Evolutionary conservation across 1,140 invertebrate species (phyloP), one percentile per base, ranked within the genome.

Genomic region (Diuraphis noxia): DNA sequence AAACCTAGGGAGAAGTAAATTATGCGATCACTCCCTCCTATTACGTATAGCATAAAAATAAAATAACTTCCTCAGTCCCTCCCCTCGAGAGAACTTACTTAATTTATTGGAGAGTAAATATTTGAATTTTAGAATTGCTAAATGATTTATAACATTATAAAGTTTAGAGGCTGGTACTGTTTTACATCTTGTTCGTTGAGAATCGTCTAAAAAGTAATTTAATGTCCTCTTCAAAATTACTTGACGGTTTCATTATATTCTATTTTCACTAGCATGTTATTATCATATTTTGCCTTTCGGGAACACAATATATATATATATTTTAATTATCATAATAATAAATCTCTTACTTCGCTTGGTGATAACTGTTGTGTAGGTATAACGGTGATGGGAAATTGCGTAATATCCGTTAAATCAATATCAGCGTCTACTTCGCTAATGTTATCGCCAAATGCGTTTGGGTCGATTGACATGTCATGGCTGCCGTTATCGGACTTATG

Each of bases 391-490:
- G 92, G 88, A n/a, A 92, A 90, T 34, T 92, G 88, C 13, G 91
- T 92, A 43, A 92, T 92, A 40, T 92, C 72, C 21, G 93, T 93
- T 5, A 96, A 94, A 93, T 96, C 96, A 92, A 96, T 96, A 93
- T 96, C 96, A 9, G 95, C 96, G 93, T 96, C 96, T 87, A 96
- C 95, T 93, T 96, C 96, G 72, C 95, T 96, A 93, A 96, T 96
- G 93, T 96, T 95, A 92, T 96, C 96, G 84, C 94, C 95, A 93
- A 96, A 97, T 88, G 96, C 96, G 91, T 96, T 96, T 6, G 96
- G 95, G 72, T 91, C 77, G 43, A 40, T 38, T 30, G 88, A 79
- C 40, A 90, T 46, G 43, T 82, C 77, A 46, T 40, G 77, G 77
- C 21, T 52, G 43, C 43, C 23, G 89, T 38, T 79, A 38, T 91